Base-by-base conservation (phyloP, 2,888 invertebrate species). In the Villa cingulata region DNA sequence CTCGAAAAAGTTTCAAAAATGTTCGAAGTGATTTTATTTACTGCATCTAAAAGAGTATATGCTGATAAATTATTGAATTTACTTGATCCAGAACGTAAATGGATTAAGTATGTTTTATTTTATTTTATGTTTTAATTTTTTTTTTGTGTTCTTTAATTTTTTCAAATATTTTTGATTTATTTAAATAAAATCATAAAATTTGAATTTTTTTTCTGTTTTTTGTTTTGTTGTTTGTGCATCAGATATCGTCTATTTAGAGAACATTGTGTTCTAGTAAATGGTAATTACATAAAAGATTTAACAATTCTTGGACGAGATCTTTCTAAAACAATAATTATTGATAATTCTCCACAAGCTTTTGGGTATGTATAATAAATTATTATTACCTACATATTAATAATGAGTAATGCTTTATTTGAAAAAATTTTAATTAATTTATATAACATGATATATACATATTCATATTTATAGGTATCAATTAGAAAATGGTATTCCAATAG, bases 401-500 rank as follows among this genome's bases (percentile, higher is more conserved):
- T n/a, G n/a, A n/a, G n/a, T n/a, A n/a, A n/a, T n/a, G n/a, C n/a
- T n/a, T n/a, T n/a, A n/a, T n/a, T n/a, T n/a, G n/a, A n/a, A n/a
- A n/a, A n/a, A n/a, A n/a, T 45, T 37, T 37, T 40, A 40, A 46
- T 41, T 39, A 43, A 4, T 34, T 34, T 34, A 15, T 15, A 34
- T 7, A 9, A 9, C 34, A 34, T 15, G 7, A 5, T 34, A 15
- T 34, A 34, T 7, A 7, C 7, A 7, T 23, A 23, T 6, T 23
- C 7, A 7, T 23, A 23, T 23, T 23, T 23, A 7, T 23, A 23
- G 58, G 0, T 75, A 75, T 51, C 75, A 91, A 81, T 68, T 94
- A 50, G 90, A 92, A 70, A 95, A 95, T 70, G 95, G 95, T 23
- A 94, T 95, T 56, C 95, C 95, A 0, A 95, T 96, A 56, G 92